Evolutionary conservation across 92 coral and sea anemone species (phyloP), one percentile per base, ranked within the genome.

Genomic region (Palythoa grandiflora): DNA sequence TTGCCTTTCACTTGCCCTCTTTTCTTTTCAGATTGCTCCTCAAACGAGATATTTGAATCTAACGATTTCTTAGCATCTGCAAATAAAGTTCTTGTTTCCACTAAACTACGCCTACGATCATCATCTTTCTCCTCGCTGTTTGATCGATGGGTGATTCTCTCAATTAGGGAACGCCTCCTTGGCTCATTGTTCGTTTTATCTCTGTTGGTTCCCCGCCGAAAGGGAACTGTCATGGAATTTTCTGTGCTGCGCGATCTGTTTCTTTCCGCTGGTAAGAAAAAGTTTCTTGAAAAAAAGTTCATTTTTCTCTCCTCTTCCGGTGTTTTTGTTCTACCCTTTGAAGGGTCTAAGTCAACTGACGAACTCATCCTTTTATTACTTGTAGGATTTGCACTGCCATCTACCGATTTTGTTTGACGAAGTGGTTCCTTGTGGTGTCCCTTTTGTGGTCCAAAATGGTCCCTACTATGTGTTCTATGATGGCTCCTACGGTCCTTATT

Each of bases 161-260:
- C 98, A 13, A 95, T 95, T 13, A 93, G 77, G 38, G 98, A 95
- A 57, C 93, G 90, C 84, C 98, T 83, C 11, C 91, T 84, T 14
- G 92, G 89, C 38, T 84, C 89, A 12, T 75, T 87, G 87, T 92
- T 89, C 71, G 79, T 21, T 86, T 84, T 91, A 38, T 86, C 88
- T 51, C 91, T 95, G 47, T 51, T 90, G 1, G 73, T 38, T n/a
- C 90, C 71, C 44, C 96, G 84, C 61, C 98, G 94, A 44, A 81
- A 51, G 66, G 87, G 90, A 19, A 94, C 91, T 28, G 93, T 68
- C 85, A 59, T 77, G 8, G 92, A 47, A 47, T 88, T 91, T 76
- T 88, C 96, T 13, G 84, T 51, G 35, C 92, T 92, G 53, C 65
- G n/a, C 1, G 93, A 83, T 48, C 93, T 89, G 16, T 84, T 87